phyloP scores from a whole-genome alignment of 2,888 invertebrate genomes.

The Sturmia bella region DNA sequence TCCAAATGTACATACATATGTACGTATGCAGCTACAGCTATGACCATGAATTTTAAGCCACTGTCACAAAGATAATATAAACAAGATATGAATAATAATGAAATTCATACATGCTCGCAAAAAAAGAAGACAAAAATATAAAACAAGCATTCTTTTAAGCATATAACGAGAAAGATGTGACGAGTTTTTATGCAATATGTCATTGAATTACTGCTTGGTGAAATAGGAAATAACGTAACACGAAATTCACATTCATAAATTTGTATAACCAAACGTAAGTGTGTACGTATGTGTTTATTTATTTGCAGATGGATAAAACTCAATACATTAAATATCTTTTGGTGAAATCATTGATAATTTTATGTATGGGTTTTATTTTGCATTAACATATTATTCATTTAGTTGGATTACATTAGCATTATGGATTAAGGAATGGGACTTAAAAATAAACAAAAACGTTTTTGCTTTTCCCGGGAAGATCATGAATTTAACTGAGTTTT shows the following conservation, averaged over 20 bases:
- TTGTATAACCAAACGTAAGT: too few relatives aligned
- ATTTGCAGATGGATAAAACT: not conserved
- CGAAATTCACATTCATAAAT: not conserved
- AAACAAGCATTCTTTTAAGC: not conserved
- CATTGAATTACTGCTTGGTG: slow-evolving; percentile 13
- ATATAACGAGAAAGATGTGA: slow-evolving; percentile 1
- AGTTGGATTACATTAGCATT: not conserved
- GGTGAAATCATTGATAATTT: slow-evolving; percentile 12
- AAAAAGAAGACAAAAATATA: not conserved
- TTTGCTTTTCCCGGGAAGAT: too few relatives aligned
- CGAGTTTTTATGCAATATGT: slow-evolving; percentile 37
- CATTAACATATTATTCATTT: slow-evolving; percentile 1
- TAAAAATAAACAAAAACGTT: not conserved
- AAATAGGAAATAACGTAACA: slow-evolving; percentile 11
- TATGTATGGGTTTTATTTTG: slow-evolving; percentile 13
- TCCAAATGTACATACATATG: too few relatives aligned
- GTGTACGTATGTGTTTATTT: too few relatives aligned
- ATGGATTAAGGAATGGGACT: too few relatives aligned
- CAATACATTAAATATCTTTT: slow-evolving; percentile 10
- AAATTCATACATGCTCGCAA: not conserved
- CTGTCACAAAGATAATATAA: slow-evolving; percentile 59
- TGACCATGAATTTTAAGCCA: slow-evolving; percentile 57
- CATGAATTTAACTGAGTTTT: too few relatives aligned
- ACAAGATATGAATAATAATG: slow-evolving; percentile 52
- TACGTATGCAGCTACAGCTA: not conserved